Percentiles rank a stretch among this genome's conserved stretches.
Evolutionary conservation across 2,888 invertebrate species (phyloP).

Genomic region (Teleogryllus oceanicus): DNA sequence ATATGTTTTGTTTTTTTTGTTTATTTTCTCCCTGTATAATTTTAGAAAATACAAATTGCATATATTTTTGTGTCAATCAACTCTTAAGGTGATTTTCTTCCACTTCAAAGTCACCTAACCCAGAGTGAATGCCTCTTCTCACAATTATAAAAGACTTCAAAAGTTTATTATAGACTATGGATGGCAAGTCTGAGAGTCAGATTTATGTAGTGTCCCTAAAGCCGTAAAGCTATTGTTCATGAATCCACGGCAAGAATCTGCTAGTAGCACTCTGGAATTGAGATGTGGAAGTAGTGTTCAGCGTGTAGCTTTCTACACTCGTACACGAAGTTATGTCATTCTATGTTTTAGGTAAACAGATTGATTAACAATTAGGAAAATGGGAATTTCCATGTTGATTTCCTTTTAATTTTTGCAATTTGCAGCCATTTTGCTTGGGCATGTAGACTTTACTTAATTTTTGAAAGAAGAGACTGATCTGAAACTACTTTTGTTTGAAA

Average conservation of each 20-base stretch:
- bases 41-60: neutral
- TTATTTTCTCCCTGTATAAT: neutral
- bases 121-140: neutral
- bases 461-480: neutral
- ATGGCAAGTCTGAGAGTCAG: neutral
- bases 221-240: constrained; percentile 9
- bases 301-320: neutral
- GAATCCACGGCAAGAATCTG: constrained; percentile 19
- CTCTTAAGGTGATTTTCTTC: neutral
- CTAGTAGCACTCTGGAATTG: constrained; percentile 28
- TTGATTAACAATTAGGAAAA: neutral
- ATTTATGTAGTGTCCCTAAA: constrained; percentile 4
- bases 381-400: neutral
- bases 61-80: neutral
- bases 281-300: constrained; percentile 23
- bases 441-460: neutral
- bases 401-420: neutral
- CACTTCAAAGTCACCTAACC: neutral
- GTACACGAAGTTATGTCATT: neutral
- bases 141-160: neutral
- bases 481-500: neutral
- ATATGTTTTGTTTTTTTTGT: neutral
- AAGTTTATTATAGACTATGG: neutral
- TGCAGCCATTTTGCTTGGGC: neutral
- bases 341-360: neutral